Percentiles rank a stretch among this genome's conserved stretches.
phyloP scores from a whole-genome alignment of 2,797 vertebrate species.

The Schizothorax lantsangensis region DNA sequence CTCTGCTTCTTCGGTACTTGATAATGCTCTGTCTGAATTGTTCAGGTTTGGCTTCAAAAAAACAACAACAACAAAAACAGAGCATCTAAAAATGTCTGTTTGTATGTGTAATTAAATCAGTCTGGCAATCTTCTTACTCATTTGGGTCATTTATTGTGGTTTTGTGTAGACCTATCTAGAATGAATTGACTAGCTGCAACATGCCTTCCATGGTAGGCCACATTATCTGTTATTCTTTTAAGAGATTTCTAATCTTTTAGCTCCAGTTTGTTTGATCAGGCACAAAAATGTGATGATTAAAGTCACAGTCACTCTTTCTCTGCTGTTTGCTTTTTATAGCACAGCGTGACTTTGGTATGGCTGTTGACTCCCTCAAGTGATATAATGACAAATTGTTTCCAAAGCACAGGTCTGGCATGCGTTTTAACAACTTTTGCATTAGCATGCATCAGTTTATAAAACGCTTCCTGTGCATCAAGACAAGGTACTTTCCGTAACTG shows the following conservation, averaged over 20 bases:
- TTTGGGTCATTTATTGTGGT: neutral
- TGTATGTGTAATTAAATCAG: slow-evolving; percentile 15
- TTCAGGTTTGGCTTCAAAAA: neutral
- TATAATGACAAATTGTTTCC: neutral
- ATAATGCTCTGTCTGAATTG: neutral
- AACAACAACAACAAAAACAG: neutral
- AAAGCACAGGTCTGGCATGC: neutral
- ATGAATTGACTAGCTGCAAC: neutral
- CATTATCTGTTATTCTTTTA: slow-evolving; percentile 6
- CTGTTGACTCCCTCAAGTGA: neutral
- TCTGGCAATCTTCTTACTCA: neutral
- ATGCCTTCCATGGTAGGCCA: neutral
- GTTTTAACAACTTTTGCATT: neutral
- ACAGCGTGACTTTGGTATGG: neutral
- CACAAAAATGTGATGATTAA: slow-evolving; percentile 40
- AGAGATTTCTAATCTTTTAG: slow-evolving; percentile 23
- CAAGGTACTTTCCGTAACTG: neutral
- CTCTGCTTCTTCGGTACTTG: neutral
- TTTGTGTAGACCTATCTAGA: slow-evolving; percentile 11
- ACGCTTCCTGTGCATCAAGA: slow-evolving; percentile 12
- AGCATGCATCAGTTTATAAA: neutral
- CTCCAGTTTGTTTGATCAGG: slow-evolving; percentile 2
- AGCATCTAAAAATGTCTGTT: neutral
- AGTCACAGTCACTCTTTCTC: slow-evolving; percentile 2
- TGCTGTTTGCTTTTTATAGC: slow-evolving; percentile 39